Base-by-base conservation (phyloP, 2,113 vertebrate species). In the Sinocyclocheilus grahami region DNA sequence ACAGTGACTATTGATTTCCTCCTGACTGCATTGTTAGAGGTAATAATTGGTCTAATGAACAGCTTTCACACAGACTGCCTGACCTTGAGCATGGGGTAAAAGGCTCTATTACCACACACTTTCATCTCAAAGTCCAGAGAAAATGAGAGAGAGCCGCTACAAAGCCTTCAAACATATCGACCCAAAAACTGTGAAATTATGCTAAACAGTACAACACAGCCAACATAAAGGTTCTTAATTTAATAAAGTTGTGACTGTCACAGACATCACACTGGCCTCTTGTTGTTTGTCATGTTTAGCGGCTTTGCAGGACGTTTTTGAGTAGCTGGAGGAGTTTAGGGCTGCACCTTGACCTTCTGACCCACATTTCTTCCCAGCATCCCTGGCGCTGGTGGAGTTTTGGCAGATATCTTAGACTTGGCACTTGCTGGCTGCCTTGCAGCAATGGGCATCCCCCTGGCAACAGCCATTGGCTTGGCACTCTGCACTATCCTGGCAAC, bases 11-110 rank as follows among this genome's bases (percentile, higher is more conserved):
- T 97, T 95, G 96, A 97, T 97, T 58, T 81, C 76, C 46, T 33
- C 95, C 93, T 88, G 91, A 93, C 78, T 55, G 92, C 95, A 94
- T 95, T 96, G 96, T 96, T 95, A 95, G 95, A 96, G 95, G 96
- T 96, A 95, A 96, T 97, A 96, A 96, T 96, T 95, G 95, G 92
- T 95, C 92, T 97, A 96, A 97, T 96, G 95, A 97, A 95, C 95
- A 95, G 93, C 95, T 93, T 92, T 88, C 90, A 95, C 94, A 93
- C 93, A 95, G 93, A 93, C 93, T 92, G 91, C 90, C 91, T 95
- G 96, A 97, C 96, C 96, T 97, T 97, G 96, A 71, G 62, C 39
- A 46, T 24, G 33, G 48, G 33, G 65, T 84, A 67, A 84, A 84
- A 86, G 81, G 85, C 85, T 86, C 69, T 86, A 75, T 86, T 86